A percentile compares a stretch with the other conserved stretches of the same genome.
These are phyloP conservation scores for Agelaius tricolor DNA, from an alignment of 2,113 vertebrate species.

Conservation along the genomic window DNA sequence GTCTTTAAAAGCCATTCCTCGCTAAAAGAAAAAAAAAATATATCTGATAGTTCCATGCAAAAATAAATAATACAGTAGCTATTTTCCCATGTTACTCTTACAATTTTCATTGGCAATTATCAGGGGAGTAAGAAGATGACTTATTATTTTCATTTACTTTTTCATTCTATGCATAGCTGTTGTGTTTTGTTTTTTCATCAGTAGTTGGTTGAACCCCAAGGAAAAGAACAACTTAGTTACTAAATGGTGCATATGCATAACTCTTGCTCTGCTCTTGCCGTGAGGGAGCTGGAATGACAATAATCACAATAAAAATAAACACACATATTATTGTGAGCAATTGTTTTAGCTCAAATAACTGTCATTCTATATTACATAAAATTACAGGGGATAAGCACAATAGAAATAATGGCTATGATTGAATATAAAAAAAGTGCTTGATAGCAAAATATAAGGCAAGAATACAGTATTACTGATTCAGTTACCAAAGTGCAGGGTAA, in stretches of 20 bases:
- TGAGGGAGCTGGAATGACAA: neutral
- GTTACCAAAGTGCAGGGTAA: neutral
- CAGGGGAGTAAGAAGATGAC: neutral
- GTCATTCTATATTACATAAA: neutral
- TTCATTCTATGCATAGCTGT: neutral
- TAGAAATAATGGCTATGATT: conserved; percentile 40
- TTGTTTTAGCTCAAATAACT: conserved; percentile 50
- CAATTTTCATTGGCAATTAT: neutral
- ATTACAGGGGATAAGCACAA: neutral
- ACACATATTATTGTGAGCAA: neutral
- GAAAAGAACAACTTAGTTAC: neutral
- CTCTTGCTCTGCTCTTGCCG: neutral
- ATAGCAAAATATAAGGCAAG: neutral
- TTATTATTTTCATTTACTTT: neutral
- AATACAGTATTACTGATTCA: neutral
- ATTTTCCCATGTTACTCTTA: neutral
- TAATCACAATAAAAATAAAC: conserved; percentile 17
- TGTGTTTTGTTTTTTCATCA: neutral
- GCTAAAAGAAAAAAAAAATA: neutral
- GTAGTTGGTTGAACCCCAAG: neutral
- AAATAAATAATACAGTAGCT: neutral
- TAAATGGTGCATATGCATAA: neutral
- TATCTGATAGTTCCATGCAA: neutral
- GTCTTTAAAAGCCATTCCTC: neutral
- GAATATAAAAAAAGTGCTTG: neutral